Evolutionary conservation across 2,113 vertebrate genomes (phyloP), one percentile per base, ranked within the genome.

Genomic region (Corythornis cristatus): DNA sequence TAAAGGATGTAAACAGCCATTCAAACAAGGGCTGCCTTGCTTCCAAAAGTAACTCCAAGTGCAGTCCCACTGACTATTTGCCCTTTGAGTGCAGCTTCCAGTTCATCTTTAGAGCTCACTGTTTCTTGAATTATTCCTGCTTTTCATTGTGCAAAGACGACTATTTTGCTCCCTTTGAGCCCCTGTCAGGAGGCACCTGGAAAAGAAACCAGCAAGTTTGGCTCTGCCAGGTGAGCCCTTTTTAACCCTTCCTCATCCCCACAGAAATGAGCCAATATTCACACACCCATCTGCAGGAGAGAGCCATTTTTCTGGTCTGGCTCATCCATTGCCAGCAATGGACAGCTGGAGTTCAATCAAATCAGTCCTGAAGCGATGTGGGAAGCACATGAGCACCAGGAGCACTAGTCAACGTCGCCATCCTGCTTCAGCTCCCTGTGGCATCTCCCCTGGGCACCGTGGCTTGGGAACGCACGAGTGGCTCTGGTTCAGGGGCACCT

Each of bases 11-110:
- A 46, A 89, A 95, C 48, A 95, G 45, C 31, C 48, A 45, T 62
- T 92, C 8, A 92, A 91, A 54, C 12, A 79, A 71, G 9, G 54
- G 88, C 33, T 67, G 68, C 54, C 83, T 15, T 92, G 71, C 74
- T 91, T 88, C 42, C 12, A 37, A 23, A 74, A 86, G 73, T 35
- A 40, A 53, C 78, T 80, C 26, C 6, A 50, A 86, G 60, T 75
- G 88, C 76, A 85, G 93, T n/a, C 83, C 33, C 61, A 54, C 0
- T 1, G 54, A 67, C 40, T 58, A 31, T 43, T 68, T 77, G 60
- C 43, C 95, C 84, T 71, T 37, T 2, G 21, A 86, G 83, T 0
- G 0, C 46, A 19, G 31, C 25, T 61, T 53, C 31, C 42, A 62
- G 53, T 5, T 28, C 1, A 1, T 57, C 45, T 74, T 83, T 42